Evolutionary conservation across 2,888 invertebrate species (phyloP).

Genomic region (Scaptomyza tumidula): DNA sequence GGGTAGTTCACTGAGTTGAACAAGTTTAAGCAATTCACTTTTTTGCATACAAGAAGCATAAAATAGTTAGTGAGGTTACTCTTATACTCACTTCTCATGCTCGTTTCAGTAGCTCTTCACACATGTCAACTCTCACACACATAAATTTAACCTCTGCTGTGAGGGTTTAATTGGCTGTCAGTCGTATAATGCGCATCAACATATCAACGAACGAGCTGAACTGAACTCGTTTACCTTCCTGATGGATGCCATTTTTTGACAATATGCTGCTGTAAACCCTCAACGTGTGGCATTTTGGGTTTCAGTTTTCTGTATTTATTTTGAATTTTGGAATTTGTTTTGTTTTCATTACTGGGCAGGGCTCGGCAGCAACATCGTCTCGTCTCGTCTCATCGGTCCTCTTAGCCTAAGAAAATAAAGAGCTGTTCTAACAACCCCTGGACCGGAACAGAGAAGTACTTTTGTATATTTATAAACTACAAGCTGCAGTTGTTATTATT

Average conservation of each 20-base stretch:
- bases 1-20: not conserved
- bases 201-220: constrained; percentile 42
- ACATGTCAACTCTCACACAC: constrained; percentile 63
- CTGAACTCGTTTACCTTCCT: constrained; percentile 45
- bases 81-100: not conserved
- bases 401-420: constrained; percentile 63
- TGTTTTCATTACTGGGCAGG: constrained; percentile 68
- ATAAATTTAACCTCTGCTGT: constrained; percentile 65
- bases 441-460: constrained; percentile 44
- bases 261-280: constrained; percentile 12
- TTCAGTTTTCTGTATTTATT: constrained; percentile 64
- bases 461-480: constrained; percentile 50
- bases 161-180: constrained; percentile 76
- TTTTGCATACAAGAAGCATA: not conserved
- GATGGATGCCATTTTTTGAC: constrained; percentile 54
- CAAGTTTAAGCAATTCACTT: not conserved
- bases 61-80: not conserved
- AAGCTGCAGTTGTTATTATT: constrained; percentile 69
- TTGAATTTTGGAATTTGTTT: constrained; percentile 67
- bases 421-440: constrained; percentile 59
- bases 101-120: constrained; percentile 34
- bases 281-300: constrained; percentile 57
- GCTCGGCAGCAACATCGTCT: constrained; percentile 24
- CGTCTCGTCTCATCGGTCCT: constrained; percentile 18
- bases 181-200: constrained; percentile 55